Base-by-base conservation (phyloP, 2,888 invertebrate genomes). In the Timema podura region DNA sequence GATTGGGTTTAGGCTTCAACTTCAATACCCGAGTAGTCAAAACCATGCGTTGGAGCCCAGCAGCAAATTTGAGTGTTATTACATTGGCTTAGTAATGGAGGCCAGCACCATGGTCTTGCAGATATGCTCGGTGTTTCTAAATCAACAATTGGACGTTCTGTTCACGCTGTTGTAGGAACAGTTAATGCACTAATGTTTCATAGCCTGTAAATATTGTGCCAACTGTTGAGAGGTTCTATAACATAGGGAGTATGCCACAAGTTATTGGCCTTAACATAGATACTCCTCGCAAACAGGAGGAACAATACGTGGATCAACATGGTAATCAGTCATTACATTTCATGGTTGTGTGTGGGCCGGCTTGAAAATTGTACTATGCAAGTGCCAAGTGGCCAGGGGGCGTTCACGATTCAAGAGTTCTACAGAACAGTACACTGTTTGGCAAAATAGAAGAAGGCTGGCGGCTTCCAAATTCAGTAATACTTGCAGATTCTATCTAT, bases 1-100 rank as follows among this genome's bases (percentile, higher is more conserved):
- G 8, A 16, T 61, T 15, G 61, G 1, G 5, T 16, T 59, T 59
- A 59, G 30, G 30, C 45, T 16, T 16, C 6, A 5, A 59, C 59
- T 59, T 8, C 61, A 30, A 30, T 30, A 30, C 30, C 30, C 3
- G 30, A 30, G 16, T 44, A 16, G 16, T 6, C 30, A 16, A 61
- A 61, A 61, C 61, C 61, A 61, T 15, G 61, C 61, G 2, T 61
- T 61, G 30, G 30, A 61, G 61, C 61, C 61, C 30, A 61, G 16
- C 61, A 61, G 61, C 61, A 61, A 61, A 61, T 16, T 61, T 61
- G 6, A 61, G 45, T 59, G 16, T 59, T 61, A n/a, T 61, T 61
- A 2, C 3, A 61, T 61, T 61, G 61, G 16, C 15, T 59, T 59
- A 11, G 59, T 59, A 59, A 59, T 16, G 59, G 9, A 59, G 59